Base-by-base conservation (phyloP, 2,797 vertebrate genomes). In the Crocidura indochinensis region DNA sequence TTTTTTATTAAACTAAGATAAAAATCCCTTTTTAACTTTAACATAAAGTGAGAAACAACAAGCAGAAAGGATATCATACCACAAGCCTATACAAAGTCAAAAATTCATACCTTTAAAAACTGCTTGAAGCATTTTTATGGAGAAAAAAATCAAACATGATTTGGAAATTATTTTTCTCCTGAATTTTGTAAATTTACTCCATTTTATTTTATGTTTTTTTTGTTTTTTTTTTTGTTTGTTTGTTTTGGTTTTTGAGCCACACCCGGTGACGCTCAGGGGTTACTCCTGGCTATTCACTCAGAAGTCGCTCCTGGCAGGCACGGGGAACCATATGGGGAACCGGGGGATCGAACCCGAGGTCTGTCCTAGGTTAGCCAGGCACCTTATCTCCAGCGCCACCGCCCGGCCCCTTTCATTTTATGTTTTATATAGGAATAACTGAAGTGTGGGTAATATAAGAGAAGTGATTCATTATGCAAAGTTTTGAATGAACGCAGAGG, bases 71-170 rank as follows among this genome's bases (percentile, higher is more conserved):
- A 87, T 27, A 20, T 64, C 14, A 68, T 53, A 56, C 6, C 7
- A 1, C 64, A 79, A 22, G 65, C 38, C 19, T 22, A 6, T 64
- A 3, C 56, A 17, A 2, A 81, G 76, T 84, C 44, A 15, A 1
- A 74, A 81, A 65, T 84, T 81, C 10, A 26, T 15, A 62, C 49
- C 22, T 62, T 29, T 72, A n/a, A 73, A 60, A 60, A 60, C 84
- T 90, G 26, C 31, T 89, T 65, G 29, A 92, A 79, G 53, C 46
- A 1, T 79, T 71, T 87, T 73, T 69, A 51, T 84, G 53, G 65
- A 94, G 75, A 88, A 91, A 0, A 75, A 22, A 86, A 56, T 69
- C 72, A 79, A 67, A 67, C 47, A 9, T 75, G 56, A 69, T 38
- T 12, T 83, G 68, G 64, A 17, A n/a, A 47, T 73, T 69, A 38